phyloP scores from a whole-genome alignment of 2,113 vertebrate genomes.

The Trichomycterus rosablanca region DNA sequence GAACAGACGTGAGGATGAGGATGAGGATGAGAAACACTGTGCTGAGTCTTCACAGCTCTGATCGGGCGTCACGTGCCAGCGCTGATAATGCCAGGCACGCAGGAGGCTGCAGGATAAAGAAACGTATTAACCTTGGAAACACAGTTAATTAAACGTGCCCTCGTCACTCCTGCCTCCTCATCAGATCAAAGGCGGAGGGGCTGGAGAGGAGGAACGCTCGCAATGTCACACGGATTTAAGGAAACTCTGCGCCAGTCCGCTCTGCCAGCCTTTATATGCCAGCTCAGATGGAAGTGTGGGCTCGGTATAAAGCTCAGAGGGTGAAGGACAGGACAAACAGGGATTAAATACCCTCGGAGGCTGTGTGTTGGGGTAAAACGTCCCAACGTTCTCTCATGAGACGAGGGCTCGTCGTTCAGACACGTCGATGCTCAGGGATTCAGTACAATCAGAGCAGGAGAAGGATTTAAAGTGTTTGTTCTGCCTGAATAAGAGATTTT shows the following conservation, averaged over 20 bases:
- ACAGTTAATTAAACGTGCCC: conserved; percentile 40
- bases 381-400: not conserved
- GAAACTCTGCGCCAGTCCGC: conserved; percentile 2
- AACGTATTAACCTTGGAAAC: conserved; percentile 46
- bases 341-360: too few species aligned
- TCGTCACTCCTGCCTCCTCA: conserved; percentile 47
- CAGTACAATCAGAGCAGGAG: too few species aligned
- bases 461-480: too few species aligned
- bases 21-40: too few species aligned
- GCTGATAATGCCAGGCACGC: conserved; percentile 28
- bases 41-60: too few species aligned
- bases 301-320: conserved; percentile 1
- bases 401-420: not conserved
- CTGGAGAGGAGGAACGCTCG: conserved; percentile 8
- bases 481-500: too few species aligned
- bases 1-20: conserved; percentile 1
- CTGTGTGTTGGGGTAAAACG: too few species aligned
- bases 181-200: conserved; percentile 33
- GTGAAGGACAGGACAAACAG: not conserved
- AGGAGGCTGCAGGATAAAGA: conserved; percentile 27
- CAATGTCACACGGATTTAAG: conserved; percentile 13
- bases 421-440: too few species aligned
- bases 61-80: conserved; percentile 4
- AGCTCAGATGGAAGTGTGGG: conserved; percentile 5
- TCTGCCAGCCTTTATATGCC: conserved; percentile 16